Evolutionary conservation across 1,140 invertebrate genomes (phyloP).

Genomic region (Brachionus koreanus): DNA sequence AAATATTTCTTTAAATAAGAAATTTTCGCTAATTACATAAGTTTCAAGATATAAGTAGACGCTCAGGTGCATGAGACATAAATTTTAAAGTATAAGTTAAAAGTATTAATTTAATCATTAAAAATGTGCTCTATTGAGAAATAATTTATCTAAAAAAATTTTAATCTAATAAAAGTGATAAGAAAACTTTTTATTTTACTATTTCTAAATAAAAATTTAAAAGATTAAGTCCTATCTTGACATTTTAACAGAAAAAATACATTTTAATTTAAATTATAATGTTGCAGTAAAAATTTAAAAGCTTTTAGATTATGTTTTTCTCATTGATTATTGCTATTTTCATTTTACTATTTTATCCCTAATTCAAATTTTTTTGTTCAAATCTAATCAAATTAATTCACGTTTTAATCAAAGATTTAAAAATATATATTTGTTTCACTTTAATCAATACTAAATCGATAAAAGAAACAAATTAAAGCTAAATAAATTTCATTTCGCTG

Average conservation of each 20-base stretch:
- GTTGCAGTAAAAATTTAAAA: neutral
- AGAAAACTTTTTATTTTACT: neutral
- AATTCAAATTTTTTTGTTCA: neutral
- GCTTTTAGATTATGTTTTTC: neutral
- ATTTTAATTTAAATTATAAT: neutral
- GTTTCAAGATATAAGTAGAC: neutral
- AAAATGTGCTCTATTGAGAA: neutral
- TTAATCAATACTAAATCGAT: no score
- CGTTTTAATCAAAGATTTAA: no score
- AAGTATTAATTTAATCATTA: neutral
- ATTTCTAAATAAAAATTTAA: neutral
- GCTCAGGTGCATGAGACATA: neutral
- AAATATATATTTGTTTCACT: no score
- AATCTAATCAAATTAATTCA: no score
- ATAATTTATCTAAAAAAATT: neutral
- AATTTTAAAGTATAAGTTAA: neutral
- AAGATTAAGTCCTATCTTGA: neutral
- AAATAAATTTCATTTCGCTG: no score
- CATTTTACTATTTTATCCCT: no score
- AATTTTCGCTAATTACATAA: neutral
- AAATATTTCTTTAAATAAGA: neutral
- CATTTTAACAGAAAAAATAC: neutral
- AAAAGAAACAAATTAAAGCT: no score
- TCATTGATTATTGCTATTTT: neutral
- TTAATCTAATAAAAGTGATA: neutral